phyloP scores from a whole-genome alignment of 2,888 invertebrate species.

The Cerceris ruficornis region DNA sequence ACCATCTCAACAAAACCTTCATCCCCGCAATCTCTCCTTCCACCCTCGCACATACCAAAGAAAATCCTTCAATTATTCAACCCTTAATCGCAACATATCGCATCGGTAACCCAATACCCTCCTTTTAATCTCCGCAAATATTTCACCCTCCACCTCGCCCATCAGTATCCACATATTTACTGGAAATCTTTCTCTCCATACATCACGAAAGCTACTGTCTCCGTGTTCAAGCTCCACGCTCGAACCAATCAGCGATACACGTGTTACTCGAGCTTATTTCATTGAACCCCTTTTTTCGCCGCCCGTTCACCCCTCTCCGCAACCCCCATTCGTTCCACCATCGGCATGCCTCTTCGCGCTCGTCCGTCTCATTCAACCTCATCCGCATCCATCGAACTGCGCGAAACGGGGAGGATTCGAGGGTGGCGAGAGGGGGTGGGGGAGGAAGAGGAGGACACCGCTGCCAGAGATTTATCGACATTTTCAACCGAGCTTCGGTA shows the following conservation, averaged over 20 bases:
- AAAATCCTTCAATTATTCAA: too few relatives aligned
- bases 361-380: constrained; percentile 31
- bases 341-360: constrained; percentile 23
- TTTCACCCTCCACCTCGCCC: too few relatives aligned
- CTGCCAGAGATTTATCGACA: constrained; percentile 67
- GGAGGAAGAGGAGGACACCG: background rate
- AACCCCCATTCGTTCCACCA: background rate
- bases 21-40: too few relatives aligned
- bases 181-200: background rate
- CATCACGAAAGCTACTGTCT: background rate
- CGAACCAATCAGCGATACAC: constrained; percentile 75
- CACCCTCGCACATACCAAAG: too few relatives aligned
- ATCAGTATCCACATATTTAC: background rate
- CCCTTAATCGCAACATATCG: too few relatives aligned
- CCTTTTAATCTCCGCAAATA: too few relatives aligned
- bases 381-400: constrained; percentile 44
- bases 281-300: constrained; percentile 32
- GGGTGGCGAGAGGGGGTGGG: constrained; percentile 5
- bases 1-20: too few relatives aligned
- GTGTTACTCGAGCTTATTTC: constrained; percentile 66
- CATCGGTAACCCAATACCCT: too few relatives aligned
- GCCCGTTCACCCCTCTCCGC: constrained; percentile 4
- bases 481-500: constrained; percentile 69
- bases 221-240: constrained; percentile 40
- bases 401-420: constrained; percentile 12